These are phyloP conservation scores for Osmoderma eremita DNA, from an alignment of 2,888 invertebrate genomes.

Conservation along the genomic window DNA sequence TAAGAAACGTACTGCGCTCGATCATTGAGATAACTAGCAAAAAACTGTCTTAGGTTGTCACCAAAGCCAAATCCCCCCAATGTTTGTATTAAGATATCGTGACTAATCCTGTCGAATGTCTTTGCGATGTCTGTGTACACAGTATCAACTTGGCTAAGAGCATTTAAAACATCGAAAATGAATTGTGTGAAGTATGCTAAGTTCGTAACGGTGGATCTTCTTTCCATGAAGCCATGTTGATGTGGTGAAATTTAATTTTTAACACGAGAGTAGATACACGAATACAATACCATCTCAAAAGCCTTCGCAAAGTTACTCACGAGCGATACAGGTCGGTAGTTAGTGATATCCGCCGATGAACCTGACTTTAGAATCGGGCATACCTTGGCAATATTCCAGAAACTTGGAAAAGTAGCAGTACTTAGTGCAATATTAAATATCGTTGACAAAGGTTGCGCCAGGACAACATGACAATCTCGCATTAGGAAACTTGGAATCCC, in stretches of 20 bases:
- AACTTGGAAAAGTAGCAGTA: conserved; percentile 32
- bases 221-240: conserved; percentile 44
- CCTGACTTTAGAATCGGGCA: conserved; percentile 35
- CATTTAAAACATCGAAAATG: too few relatives aligned
- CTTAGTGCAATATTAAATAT: conserved; percentile 36
- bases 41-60: too few relatives aligned
- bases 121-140: too few relatives aligned
- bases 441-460: conserved; percentile 14
- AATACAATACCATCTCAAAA: conserved; percentile 28
- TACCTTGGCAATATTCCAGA: conserved; percentile 36
- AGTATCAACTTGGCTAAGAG: too few relatives aligned
- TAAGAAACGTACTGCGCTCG: too few relatives aligned
- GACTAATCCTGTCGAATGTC: too few relatives aligned
- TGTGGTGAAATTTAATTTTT: conserved; percentile 5
- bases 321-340: conserved; percentile 41
- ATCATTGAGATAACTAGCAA: too few relatives aligned
- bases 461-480: not conserved
- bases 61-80: too few relatives aligned
- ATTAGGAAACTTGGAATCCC: conserved; percentile 1
- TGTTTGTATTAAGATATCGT: too few relatives aligned
- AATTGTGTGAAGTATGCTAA: conserved; percentile 18
- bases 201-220: conserved; percentile 45
- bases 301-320: conserved; percentile 39
- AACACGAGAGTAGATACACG: not conserved
- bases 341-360: conserved; percentile 4